Base-by-base conservation (phyloP, 2,797 vertebrate species). In the Pseudochaenichthys georgianus region DNA sequence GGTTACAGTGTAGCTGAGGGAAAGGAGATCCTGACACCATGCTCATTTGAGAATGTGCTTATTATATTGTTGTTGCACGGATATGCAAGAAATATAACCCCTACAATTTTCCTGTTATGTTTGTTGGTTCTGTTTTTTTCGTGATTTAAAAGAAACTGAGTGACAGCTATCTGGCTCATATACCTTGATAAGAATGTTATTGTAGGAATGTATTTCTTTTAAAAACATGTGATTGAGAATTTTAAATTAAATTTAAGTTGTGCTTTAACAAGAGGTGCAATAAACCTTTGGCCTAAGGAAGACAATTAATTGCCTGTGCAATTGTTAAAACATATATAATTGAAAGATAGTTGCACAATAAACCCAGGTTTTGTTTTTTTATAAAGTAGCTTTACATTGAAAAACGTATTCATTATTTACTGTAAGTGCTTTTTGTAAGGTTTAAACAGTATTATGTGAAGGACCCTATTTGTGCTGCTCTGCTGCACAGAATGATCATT, bases 1-100 rank as follows among this genome's bases (percentile, higher is more conserved):
- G 81, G 81, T 92, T 91, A 86, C 74, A 89, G 82, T 75, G 78
- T 83, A 88, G 91, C 87, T 57, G 80, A 88, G 86, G 71, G 63
- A 80, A 84, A 88, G 81, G 64, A 77, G 64, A 71, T 67, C 73
- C 61, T 52, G 41, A 67, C 13, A 3, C 3, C 15, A 8, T 34
- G 19, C 28, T 55, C 17, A 34, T 52, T 64, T 64, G 13, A 42
- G 46, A 16, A 23, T 34, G 16, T 31, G 53, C 17, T 15, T 2
- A 1, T 31, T 21, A 21, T 28, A 42, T 0, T 11, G 19, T 17
- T 43, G 48, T 53, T 28, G 46, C 1, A 23, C 3, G 59, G 1
- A 23, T 34, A 0, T 31, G 15, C 23, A 21, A 10, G 5, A n/a
- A 5, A 4, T 19, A 2, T 9, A 46, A 41, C 3, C 16, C 15